Conservation (phyloP, 2,797 vertebrate species). For the Paratrypauchen microcephalus region DNA sequence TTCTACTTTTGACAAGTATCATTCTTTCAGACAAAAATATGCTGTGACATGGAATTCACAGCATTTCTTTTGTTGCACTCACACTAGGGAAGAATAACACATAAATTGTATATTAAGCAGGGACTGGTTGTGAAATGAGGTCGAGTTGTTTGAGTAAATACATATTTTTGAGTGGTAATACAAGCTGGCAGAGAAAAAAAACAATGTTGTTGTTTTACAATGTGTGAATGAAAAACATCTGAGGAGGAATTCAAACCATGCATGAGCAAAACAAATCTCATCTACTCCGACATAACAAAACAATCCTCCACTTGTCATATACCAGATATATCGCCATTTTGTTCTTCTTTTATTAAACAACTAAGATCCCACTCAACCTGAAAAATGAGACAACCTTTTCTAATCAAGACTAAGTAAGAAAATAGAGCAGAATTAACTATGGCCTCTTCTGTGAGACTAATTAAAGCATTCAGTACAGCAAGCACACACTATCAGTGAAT, state of each 20-base stretch:
- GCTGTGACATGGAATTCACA: slow-evolving; percentile 3
- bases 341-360: slow-evolving; percentile 17
- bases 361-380: slow-evolving; percentile 11
- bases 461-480: slow-evolving; percentile 59
- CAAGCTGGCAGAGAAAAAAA: not conserved
- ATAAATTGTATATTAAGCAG: slow-evolving; percentile 15
- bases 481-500: slow-evolving; percentile 45
- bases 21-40: slow-evolving; percentile 9
- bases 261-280: slow-evolving; percentile 3
- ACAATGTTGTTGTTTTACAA: slow-evolving; percentile 2
- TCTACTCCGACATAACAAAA: not conserved
- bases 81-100: slow-evolving; percentile 2
- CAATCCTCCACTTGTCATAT: slow-evolving; percentile 2
- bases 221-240: slow-evolving; percentile 14
- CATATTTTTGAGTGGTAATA: slow-evolving; percentile 9
- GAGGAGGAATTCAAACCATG: slow-evolving; percentile 7
- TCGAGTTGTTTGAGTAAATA: slow-evolving; percentile 11
- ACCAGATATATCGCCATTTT: slow-evolving; percentile 5
- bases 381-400: slow-evolving; percentile 42
- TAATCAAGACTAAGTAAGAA: slow-evolving; percentile 53
- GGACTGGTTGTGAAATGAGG: slow-evolving; percentile 6
- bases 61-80: slow-evolving; percentile 4
- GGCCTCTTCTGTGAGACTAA: slow-evolving; percentile 60
- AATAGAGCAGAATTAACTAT: slow-evolving; percentile 59
- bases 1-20: not conserved